Percentiles rank a stretch among this genome's conserved stretches.
These are phyloP conservation scores for Myotis myotis DNA, from an alignment of 2,797 vertebrate species.

Conservation along the genomic window DNA sequence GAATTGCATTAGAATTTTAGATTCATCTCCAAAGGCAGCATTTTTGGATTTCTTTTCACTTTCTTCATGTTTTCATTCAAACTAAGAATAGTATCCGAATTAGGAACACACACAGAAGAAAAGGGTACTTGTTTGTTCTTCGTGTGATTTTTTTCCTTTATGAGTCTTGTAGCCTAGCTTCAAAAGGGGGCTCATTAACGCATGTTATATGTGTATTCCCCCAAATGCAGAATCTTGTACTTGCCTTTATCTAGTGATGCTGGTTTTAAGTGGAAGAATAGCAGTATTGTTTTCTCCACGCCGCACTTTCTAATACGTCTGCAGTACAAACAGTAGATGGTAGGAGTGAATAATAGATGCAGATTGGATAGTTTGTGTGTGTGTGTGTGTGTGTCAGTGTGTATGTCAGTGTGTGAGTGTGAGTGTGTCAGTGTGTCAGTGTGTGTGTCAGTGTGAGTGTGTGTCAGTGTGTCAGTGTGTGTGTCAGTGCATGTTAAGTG, in stretches of 20 bases:
- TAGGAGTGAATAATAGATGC: neutral
- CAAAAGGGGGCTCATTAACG: conserved; percentile 40
- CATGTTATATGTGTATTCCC: conserved; percentile 36
- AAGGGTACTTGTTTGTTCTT: neutral
- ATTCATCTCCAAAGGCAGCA: neutral
- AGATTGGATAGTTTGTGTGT: neutral
- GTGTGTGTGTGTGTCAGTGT: neutral
- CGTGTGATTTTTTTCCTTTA: neutral
- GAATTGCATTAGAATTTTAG: conserved; percentile 2
- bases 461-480: too few relatives aligned
- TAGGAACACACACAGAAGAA: neutral
- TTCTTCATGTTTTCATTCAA: neutral
- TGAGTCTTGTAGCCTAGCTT: conserved; percentile 59
- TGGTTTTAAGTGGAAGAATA: conserved; percentile 40
- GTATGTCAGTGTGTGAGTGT: neutral
- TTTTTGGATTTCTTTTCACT: neutral
- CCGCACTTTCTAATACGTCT: neutral
- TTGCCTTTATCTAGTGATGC: conserved; percentile 47
- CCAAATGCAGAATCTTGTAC: conserved; percentile 15
- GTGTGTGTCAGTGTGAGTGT: too few relatives aligned
- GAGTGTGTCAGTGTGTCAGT: too few relatives aligned
- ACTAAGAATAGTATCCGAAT: neutral
- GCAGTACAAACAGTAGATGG: neutral
- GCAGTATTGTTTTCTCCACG: neutral
- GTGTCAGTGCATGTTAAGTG: too few relatives aligned